These are phyloP conservation scores for Boloria euphrosyne DNA, from an alignment of 2,888 invertebrate species.

Conservation along the genomic window DNA sequence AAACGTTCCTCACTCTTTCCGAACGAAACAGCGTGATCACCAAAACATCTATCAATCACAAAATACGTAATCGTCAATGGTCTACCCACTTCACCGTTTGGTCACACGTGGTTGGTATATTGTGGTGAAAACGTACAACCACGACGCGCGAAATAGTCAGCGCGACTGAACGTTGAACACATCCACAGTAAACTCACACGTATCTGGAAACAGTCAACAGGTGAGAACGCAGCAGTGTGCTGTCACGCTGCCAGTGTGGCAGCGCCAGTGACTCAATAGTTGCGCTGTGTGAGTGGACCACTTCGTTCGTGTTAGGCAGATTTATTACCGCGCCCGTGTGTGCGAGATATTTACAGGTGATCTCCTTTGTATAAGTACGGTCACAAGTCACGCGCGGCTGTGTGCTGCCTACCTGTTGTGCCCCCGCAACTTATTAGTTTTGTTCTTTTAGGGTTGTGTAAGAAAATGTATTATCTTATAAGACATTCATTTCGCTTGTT, in stretches of 20 bases:
- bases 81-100: slow-evolving; percentile 62
- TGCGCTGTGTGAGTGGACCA: slow-evolving; percentile 61
- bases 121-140: slow-evolving; percentile 55
- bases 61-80: slow-evolving; percentile 66
- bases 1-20: slow-evolving; percentile 76
- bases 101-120: slow-evolving; percentile 41
- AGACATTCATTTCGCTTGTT: slow-evolving; percentile 54
- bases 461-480: slow-evolving; percentile 60
- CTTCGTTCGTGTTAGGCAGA: slow-evolving; percentile 74
- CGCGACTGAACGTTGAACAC: slow-evolving; percentile 75
- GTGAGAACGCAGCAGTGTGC: slow-evolving; percentile 77
- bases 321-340: slow-evolving; percentile 63
- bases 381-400: slow-evolving; percentile 72
- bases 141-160: slow-evolving; percentile 73
- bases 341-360: slow-evolving; percentile 63
- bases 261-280: slow-evolving; percentile 73
- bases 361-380: slow-evolving; percentile 67
- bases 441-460: slow-evolving; percentile 68
- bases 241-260: slow-evolving; percentile 70
- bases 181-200: slow-evolving; percentile 63
- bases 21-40: slow-evolving; percentile 65
- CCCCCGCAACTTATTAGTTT: slow-evolving; percentile 72
- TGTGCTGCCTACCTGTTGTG: slow-evolving; percentile 75
- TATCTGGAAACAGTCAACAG: slow-evolving; percentile 63
- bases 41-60: slow-evolving; percentile 54